A percentile compares a stretch with the other conserved stretches of the same genome.
phyloP scores from a whole-genome alignment of 2,797 vertebrate species.

The Anguilla anguilla region DNA sequence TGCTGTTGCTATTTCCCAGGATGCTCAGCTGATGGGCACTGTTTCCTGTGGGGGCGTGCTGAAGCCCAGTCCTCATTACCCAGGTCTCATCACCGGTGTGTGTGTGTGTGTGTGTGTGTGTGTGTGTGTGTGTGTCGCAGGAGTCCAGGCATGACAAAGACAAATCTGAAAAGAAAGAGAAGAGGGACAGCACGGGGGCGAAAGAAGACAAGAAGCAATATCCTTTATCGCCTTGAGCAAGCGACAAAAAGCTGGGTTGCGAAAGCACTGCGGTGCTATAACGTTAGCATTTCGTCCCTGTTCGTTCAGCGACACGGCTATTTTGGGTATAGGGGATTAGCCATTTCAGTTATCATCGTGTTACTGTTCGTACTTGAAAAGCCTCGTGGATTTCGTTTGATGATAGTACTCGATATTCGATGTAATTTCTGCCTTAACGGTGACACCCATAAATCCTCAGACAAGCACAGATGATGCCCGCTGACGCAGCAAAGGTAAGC shows the following conservation, averaged over 20 bases:
- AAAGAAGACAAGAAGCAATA: slow-evolving; percentile 97
- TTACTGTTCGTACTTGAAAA: neutral
- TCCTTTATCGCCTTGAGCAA: slow-evolving; percentile 77
- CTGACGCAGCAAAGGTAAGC: slow-evolving; percentile 72
- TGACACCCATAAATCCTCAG: slow-evolving; percentile 94
- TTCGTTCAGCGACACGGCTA: slow-evolving; percentile 55
- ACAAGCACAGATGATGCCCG: slow-evolving; percentile 96
- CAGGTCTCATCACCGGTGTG: slow-evolving; percentile 19
- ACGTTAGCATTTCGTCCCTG: slow-evolving; percentile 48
- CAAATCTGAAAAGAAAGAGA: slow-evolving; percentile 92
- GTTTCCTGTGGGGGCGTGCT: neutral
- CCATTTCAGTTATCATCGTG: neutral
- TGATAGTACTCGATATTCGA: neutral
- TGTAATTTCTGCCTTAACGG: slow-evolving; percentile 77
- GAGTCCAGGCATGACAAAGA: slow-evolving; percentile 88
- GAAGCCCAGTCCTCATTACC: slow-evolving; percentile 20
- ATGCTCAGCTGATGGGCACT: neutral
- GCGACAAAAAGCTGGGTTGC: neutral
- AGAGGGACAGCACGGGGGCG: slow-evolving; percentile 83
- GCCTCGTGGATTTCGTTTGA: slow-evolving; percentile 1
- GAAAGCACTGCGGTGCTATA: slow-evolving; percentile 44
- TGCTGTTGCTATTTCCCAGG: neutral
- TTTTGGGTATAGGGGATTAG: slow-evolving; percentile 50
- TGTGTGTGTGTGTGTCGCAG: slow-evolving; percentile 58
- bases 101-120: slow-evolving; percentile 24